Base-by-base conservation (phyloP, 2,113 vertebrate genomes). In the Anthoscopus minutus region DNA sequence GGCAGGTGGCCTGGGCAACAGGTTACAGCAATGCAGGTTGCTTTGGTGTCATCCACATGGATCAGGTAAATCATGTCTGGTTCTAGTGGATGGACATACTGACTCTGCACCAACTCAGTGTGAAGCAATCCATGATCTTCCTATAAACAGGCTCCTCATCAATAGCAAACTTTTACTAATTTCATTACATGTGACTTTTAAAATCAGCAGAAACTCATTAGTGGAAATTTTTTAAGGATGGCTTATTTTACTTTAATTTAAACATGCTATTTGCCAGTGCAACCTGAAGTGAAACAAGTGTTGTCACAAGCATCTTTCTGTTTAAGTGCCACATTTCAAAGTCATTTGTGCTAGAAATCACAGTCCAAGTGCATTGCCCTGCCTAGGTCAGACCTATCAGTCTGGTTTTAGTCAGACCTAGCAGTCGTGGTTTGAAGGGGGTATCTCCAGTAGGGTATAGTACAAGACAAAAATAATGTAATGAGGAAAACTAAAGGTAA, bases 341-440 rank as follows among this genome's bases (percentile, higher is more conserved):
- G 51, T 22, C 10, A 24, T 4, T 7, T 31, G 31, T 23, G 53
- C 20, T 48, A 73, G 53, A 78, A 89, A 64, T 79, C 35, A 54
- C 28, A 38, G 44, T 66, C 38, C 45, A 64, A 40, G 24, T 30
- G 15, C 23, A 22, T 27, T 48, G 72, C 25, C 40, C 56, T 60
- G 25, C 61, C 37, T 45, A 38, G 30, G 30, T 40, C 50, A 83
- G 67, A 61, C 12, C 12, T 45, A n/a, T 5, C 22, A 33, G 28
- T 1, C n/a, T n/a, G n/a, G n/a, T n/a, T n/a, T n/a, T n/a, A n/a
- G n/a, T n/a, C n/a, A n/a, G n/a, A n/a, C n/a, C n/a, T n/a, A n/a
- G 1, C 31, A 69, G 60, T 4, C 1, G 0, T 30, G 40, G 13
- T 25, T 35, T 6, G 2, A 79, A 64, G 66, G 0, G 7, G 7